Evolutionary conservation across 2,113 vertebrate genomes (phyloP).

Genomic region (Micromys minutus): DNA sequence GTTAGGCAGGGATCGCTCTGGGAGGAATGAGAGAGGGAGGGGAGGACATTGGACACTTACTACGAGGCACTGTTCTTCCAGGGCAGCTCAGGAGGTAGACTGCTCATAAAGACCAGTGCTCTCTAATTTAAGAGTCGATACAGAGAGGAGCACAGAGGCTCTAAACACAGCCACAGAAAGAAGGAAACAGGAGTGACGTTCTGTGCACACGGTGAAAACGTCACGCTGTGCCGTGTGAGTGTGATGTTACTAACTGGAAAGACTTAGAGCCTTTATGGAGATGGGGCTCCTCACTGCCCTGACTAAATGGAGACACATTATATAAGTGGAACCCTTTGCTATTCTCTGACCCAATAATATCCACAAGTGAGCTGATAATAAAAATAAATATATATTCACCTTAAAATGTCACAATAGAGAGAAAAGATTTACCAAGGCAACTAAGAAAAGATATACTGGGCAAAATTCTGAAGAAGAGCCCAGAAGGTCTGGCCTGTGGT

Average conservation of each 20-base stretch:
- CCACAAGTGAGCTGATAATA: neutral
- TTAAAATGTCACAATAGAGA: neutral
- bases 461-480: neutral
- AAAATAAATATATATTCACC: neutral
- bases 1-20: neutral
- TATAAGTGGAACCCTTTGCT: neutral
- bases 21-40: too few species aligned
- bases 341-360: neutral
- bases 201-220: neutral
- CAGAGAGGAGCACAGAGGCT: neutral
- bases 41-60: neutral
- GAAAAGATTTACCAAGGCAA: neutral
- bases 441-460: neutral
- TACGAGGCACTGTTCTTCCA: neutral
- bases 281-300: neutral
- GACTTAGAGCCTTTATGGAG: neutral
- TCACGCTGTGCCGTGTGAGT: neutral
- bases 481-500: neutral
- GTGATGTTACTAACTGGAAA: neutral
- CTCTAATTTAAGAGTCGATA: neutral
- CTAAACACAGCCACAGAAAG: neutral
- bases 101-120: neutral
- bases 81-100: neutral
- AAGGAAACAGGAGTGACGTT: neutral
- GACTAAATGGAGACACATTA: neutral